Percentiles rank a stretch among this genome's conserved stretches.
Conservation (phyloP, 2,797 vertebrate genomes). For the Mus minutoides region DNA sequence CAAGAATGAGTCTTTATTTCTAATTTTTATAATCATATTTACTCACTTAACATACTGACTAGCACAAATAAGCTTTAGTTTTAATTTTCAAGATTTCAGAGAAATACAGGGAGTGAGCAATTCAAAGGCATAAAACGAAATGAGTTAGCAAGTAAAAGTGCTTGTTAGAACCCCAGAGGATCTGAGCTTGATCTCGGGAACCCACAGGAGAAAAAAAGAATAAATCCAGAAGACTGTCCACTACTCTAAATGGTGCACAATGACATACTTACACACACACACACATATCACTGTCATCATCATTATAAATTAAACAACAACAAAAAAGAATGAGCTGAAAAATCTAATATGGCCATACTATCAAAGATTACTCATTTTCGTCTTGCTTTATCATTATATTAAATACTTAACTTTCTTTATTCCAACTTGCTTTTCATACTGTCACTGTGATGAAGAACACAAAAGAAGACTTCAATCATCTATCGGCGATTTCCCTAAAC, state of each 20-base stretch:
- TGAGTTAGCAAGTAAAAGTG: not conserved
- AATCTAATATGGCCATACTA: not conserved
- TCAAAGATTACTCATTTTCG: not conserved
- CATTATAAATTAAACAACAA: not conserved
- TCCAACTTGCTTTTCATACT: not conserved
- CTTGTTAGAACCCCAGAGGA: not conserved
- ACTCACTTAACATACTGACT: not conserved
- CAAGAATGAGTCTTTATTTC: not conserved
- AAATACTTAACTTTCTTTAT: conserved; percentile 24
- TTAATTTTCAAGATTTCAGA: not conserved
- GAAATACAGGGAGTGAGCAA: not conserved
- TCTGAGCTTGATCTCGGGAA: not conserved
- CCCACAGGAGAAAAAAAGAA: not conserved
- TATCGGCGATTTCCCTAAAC: not conserved
- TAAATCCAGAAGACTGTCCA: not conserved
- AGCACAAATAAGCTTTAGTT: conserved; percentile 13
- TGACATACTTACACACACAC: not conserved
- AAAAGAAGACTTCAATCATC: not conserved
- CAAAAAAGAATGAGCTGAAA: not conserved
- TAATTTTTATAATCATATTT: conserved; percentile 16
- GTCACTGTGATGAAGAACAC: conserved; percentile 8
- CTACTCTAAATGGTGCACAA: not conserved
- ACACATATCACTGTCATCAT: not conserved
- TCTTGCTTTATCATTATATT: not conserved
- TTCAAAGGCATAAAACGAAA: not conserved